Percentiles rank a stretch among this genome's conserved stretches.
Evolutionary conservation across 2,113 vertebrate genomes (phyloP).

Genomic region (Nothocercus nigrocapillus): DNA sequence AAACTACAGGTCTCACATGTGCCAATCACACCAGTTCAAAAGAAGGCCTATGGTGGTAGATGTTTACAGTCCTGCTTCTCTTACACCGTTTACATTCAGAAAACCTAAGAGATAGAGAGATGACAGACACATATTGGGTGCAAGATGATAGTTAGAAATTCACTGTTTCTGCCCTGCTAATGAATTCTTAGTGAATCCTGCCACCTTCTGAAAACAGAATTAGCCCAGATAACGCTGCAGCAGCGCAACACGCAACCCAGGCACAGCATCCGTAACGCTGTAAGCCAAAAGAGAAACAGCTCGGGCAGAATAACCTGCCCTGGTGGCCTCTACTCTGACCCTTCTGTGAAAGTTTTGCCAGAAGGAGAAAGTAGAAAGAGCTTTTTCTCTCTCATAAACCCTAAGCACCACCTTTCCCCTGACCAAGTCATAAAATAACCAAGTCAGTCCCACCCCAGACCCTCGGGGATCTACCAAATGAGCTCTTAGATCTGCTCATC

Average conservation of each 20-base stretch:
- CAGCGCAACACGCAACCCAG: not conserved
- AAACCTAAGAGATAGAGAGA: not conserved
- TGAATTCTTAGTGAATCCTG: not conserved
- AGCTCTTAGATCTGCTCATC: not conserved
- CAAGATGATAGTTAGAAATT: not conserved
- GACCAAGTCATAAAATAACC: not conserved
- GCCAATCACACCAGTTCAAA: not conserved
- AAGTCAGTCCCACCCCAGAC: not conserved
- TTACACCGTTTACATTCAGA: not conserved
- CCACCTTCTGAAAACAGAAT: not conserved
- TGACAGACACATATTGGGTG: not conserved
- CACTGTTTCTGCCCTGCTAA: not conserved
- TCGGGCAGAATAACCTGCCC: not conserved
- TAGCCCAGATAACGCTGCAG: not conserved
- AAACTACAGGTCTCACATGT: not conserved
- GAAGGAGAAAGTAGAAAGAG: not conserved
- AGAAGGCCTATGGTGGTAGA: not conserved
- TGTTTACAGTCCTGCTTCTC: not conserved
- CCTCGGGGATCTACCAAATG: fast-evolving
- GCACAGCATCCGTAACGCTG: not conserved
- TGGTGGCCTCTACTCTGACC: not conserved
- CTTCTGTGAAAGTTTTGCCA: not conserved
- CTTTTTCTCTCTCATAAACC: not conserved
- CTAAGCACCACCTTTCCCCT: not conserved
- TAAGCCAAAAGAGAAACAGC: not conserved